A percentile compares a stretch with the other conserved stretches of the same genome.
phyloP scores from a whole-genome alignment of 2,888 invertebrate genomes.

The Hybos culiciformis region DNA sequence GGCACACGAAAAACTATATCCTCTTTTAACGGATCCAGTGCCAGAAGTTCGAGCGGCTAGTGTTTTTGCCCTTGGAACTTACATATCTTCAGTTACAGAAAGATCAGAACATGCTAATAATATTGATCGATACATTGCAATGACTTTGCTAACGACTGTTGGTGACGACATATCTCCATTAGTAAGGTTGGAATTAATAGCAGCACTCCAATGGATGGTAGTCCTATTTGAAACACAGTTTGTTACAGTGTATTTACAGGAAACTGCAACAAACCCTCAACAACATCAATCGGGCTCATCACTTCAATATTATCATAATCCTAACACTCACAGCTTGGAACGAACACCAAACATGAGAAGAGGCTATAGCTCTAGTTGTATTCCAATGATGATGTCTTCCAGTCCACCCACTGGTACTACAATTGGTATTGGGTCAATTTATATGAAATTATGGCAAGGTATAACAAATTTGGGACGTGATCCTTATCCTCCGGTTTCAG shows the following conservation, averaged over 20 bases:
- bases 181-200: conserved; percentile 75
- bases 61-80: conserved; percentile 89
- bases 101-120: conserved; percentile 87
- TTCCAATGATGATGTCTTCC: conserved; percentile 38
- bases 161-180: conserved; percentile 74
- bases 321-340: conserved; percentile 34
- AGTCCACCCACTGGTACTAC: conserved; percentile 24
- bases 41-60: conserved; percentile 91
- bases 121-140: conserved; percentile 85
- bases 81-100: conserved; percentile 70
- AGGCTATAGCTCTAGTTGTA: conserved; percentile 56
- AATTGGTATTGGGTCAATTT: conserved; percentile 45
- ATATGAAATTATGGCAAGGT: conserved; percentile 79
- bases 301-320: conserved; percentile 14
- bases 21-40: conserved; percentile 60
- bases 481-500: conserved; percentile 72
- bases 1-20: conserved; percentile 90
- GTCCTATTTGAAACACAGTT: conserved; percentile 80
- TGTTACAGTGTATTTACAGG: conserved; percentile 60
- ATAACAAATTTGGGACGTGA: conserved; percentile 67
- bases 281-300: conserved; percentile 10
- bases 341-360: conserved; percentile 40
- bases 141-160: conserved; percentile 66
- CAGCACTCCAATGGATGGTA: conserved; percentile 75
- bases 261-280: conserved; percentile 23